These are phyloP conservation scores for Tipula confusa DNA, from an alignment of 2,888 invertebrate species.

Conservation along the genomic window DNA sequence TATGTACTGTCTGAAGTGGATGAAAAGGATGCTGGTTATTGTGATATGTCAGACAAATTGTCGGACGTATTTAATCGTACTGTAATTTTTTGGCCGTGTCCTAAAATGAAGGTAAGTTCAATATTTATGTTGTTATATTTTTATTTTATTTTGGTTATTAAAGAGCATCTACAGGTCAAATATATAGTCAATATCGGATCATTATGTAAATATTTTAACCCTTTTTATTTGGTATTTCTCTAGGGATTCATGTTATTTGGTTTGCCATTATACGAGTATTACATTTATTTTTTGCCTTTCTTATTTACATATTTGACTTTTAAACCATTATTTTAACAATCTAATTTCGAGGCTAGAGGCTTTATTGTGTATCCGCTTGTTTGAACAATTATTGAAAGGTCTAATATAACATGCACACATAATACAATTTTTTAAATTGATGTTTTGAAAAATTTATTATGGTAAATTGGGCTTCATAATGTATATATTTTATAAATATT, in stretches of 20 bases:
- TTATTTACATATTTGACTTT: neutral
- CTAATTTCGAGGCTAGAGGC: neutral
- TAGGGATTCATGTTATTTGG: neutral
- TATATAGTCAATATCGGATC: neutral
- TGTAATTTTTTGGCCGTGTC: slow-evolving; percentile 49
- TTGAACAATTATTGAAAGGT: neutral
- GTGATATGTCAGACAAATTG: slow-evolving; percentile 46
- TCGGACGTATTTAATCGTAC: slow-evolving; percentile 47
- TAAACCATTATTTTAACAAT: neutral
- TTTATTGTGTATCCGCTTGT: neutral
- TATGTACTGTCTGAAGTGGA: neutral
- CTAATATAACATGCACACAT: neutral
- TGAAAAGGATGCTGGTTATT: slow-evolving; percentile 35
- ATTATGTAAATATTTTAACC: neutral
- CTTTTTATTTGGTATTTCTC: neutral
- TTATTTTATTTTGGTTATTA: neutral
- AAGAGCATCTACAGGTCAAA: neutral
- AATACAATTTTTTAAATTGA: no score
- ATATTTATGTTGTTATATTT: no score
- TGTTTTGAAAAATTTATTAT: neutral
- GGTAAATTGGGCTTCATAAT: no score
- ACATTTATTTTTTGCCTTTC: neutral
- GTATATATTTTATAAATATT: neutral
- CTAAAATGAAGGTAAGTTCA: slow-evolving; percentile 49
- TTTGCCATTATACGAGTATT: neutral